A percentile compares a stretch with the other conserved stretches of the same genome.
Evolutionary conservation across 2,797 vertebrate genomes (phyloP).

Genomic region (Eulemur coronatus): DNA sequence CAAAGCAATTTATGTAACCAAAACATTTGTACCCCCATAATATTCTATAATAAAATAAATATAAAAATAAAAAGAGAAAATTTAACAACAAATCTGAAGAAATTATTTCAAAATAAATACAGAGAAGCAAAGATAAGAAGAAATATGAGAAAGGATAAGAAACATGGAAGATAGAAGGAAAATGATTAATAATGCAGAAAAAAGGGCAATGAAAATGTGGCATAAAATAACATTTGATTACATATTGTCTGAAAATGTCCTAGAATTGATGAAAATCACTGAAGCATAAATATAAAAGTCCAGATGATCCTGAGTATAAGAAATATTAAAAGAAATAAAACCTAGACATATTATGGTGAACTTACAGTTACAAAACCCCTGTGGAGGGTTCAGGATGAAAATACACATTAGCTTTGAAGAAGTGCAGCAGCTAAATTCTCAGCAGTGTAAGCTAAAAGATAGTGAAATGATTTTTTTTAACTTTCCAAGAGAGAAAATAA

Average conservation of each 20-base stretch:
- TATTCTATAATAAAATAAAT: too few relatives aligned
- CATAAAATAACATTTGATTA: background rate
- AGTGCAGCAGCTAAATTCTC: background rate
- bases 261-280: background rate
- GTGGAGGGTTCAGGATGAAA: fast-evolving
- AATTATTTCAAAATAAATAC: background rate
- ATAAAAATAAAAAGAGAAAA: background rate
- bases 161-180: background rate
- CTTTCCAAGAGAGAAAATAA: background rate
- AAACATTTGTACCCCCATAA: too few relatives aligned
- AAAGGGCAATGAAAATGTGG: background rate
- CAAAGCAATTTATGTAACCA: too few relatives aligned
- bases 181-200: background rate
- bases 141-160: background rate
- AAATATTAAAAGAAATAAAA: conserved; percentile 20
- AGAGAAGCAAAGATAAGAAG: background rate
- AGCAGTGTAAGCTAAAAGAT: background rate
- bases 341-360: background rate
- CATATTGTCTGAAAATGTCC: background rate
- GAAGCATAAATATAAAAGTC: background rate
- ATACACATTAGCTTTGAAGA: background rate
- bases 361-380: background rate
- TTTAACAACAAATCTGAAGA: conserved; percentile 7
- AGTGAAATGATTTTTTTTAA: background rate
- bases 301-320: background rate